Evolutionary conservation across 2,888 invertebrate species (phyloP), one percentile per base, ranked within the genome.

Genomic region (Xestia rhomboidea): DNA sequence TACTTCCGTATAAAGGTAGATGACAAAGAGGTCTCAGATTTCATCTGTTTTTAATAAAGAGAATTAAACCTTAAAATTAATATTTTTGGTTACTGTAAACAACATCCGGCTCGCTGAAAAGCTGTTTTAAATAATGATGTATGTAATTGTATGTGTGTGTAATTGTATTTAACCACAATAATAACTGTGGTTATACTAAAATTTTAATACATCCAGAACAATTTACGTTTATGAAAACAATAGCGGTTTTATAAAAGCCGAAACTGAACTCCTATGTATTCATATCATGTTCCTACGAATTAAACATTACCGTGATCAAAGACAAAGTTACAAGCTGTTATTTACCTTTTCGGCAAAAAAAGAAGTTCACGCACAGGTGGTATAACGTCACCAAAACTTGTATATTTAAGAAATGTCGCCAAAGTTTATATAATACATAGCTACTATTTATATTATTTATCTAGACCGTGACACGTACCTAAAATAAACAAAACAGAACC

Each of bases 91-190:
- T n/a, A 44, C 27, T 34, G 27, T 34, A 62, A 68, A 62, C 10
- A 51, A 63, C 13, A 44, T 44, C 0, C 34, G 38, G 21, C 21
- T 54, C 4, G 54, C 30, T 44, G 24, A 66, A 49, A 66, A 49
- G 30, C 30, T 73, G 54, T 49, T 78, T 34, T 34, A 60, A 54
- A 54, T 41, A 73, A 57, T 57, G 0, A 73, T 24, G 2, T 46
- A 64, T 21, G 46, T 64, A 44, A 66, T 66, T n/a, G 10, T 10
- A 75, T 51, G n/a, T n/a, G n/a, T n/a, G n/a, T 27, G 46, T 64
- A 44, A 66, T 66, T n/a, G 10, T 10, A 75, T 51, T 82, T 60
- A 27, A 57, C 21, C 15, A 63, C 13, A 73, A 0, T 27, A 46
- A 54, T 57, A 62, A 15, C 2, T 60, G 64, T 41, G 46, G 24